These are phyloP conservation scores for Nephrotoma flavescens DNA, from an alignment of 2,888 invertebrate species.

Conservation along the genomic window DNA sequence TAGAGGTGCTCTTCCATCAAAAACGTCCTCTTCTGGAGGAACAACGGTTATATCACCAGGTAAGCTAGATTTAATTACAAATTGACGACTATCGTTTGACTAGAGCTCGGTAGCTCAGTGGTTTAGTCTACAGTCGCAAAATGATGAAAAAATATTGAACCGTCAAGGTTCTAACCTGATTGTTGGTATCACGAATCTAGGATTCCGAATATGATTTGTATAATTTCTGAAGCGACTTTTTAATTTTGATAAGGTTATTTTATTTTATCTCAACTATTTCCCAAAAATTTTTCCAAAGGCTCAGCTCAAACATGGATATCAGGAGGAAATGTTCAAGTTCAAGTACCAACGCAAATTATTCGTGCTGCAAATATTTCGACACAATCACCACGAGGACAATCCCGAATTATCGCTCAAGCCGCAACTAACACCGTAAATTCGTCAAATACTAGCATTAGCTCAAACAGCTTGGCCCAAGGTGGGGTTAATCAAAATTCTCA, in stretches of 20 bases:
- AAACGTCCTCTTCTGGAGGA: conserved; percentile 22
- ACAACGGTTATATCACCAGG: conserved; percentile 27
- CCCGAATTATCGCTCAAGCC: conserved; percentile 29
- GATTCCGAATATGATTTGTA: background rate
- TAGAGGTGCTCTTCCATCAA: conserved; percentile 21
- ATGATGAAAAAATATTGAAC: background rate
- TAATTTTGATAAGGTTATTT: background rate
- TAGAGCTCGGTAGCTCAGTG: background rate
- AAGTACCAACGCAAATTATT: conserved; percentile 22
- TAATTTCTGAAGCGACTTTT: background rate
- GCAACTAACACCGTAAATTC: conserved; percentile 14
- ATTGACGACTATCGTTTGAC: background rate
- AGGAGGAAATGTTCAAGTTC: conserved; percentile 21
- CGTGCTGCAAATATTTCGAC: conserved; percentile 22
- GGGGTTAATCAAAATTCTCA: conserved; percentile 12
- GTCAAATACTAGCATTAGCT: background rate
- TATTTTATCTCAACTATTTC: background rate
- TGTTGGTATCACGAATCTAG: background rate
- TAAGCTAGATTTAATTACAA: background rate
- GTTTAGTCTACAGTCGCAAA: background rate
- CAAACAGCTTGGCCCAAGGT: background rate
- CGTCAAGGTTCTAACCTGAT: background rate
- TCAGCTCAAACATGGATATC: conserved; percentile 30
- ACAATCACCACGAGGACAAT: conserved; percentile 21
- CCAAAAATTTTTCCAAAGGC: background rate